These are phyloP conservation scores for Myotis vivesi DNA, from an alignment of 2,797 vertebrate genomes.

Conservation along the genomic window DNA sequence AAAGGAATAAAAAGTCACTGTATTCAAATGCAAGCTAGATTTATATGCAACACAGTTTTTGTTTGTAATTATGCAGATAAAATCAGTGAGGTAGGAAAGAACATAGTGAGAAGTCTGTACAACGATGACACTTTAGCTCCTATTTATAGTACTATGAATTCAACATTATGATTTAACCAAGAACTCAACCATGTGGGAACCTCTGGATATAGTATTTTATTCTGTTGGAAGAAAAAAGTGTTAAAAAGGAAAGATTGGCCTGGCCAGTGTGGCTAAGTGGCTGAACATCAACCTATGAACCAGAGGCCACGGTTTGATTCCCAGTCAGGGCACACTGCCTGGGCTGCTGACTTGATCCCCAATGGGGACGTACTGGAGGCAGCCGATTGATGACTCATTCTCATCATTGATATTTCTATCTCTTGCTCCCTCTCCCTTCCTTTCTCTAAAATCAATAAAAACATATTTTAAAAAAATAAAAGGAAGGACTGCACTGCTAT, in stretches of 20 bases:
- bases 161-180: background rate
- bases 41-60: background rate
- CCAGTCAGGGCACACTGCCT: too few species aligned
- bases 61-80: background rate
- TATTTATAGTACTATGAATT: background rate
- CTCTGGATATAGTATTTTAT: background rate
- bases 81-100: background rate
- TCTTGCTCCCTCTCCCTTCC: too few species aligned
- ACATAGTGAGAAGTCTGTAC: background rate
- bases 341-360: too few species aligned
- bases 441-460: too few species aligned
- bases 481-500: background rate
- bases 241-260: background rate
- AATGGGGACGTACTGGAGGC: too few species aligned
- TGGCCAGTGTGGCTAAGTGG: too few species aligned
- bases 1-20: background rate
- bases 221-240: background rate
- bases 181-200: background rate
- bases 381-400: too few species aligned
- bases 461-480: background rate
- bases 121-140: background rate
- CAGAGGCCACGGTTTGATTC: too few species aligned
- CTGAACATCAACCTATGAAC: too few species aligned
- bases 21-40: background rate
- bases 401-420: too few species aligned